phyloP scores from a whole-genome alignment of 2,797 vertebrate genomes.

The Ctenopoma kingsleyae region DNA sequence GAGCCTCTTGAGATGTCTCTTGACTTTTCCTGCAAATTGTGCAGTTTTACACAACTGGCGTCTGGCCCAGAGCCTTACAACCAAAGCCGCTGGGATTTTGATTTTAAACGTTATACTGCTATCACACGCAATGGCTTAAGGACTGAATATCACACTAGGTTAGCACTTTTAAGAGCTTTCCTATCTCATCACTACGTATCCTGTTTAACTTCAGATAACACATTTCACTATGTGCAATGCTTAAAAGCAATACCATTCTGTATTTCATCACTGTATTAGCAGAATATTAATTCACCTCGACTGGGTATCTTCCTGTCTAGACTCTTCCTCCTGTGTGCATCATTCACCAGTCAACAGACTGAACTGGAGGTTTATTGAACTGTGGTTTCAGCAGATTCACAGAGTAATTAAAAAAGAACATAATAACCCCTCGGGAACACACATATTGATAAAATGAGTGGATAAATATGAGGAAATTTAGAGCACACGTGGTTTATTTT shows the following conservation, averaged over 20 bases:
- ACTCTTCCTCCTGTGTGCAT: constrained; percentile 53
- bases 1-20: constrained; percentile 51
- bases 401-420: constrained; percentile 18
- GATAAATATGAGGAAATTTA: background rate
- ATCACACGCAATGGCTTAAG: background rate
- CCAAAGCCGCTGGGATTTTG: constrained; percentile 5
- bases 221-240: constrained; percentile 35
- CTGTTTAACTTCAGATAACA: constrained; percentile 38
- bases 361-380: constrained; percentile 17
- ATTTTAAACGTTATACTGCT: background rate
- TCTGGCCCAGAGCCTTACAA: constrained; percentile 2
- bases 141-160: background rate
- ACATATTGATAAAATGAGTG: constrained; percentile 12
- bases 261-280: constrained; percentile 39
- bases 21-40: constrained; percentile 41
- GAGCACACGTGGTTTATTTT: constrained; percentile 23
- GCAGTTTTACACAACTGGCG: constrained; percentile 28
- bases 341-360: constrained; percentile 37
- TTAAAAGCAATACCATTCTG: constrained; percentile 26
- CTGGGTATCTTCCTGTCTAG: constrained; percentile 74
- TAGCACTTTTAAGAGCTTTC: constrained; percentile 25
- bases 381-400: constrained; percentile 44
- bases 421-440: constrained; percentile 23
- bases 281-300: constrained; percentile 48
- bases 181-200: constrained; percentile 14